Percentiles rank a stretch among this genome's conserved stretches.
These are phyloP conservation scores for Microtus oregoni DNA, from an alignment of 2,113 vertebrate genomes.

Conservation along the genomic window DNA sequence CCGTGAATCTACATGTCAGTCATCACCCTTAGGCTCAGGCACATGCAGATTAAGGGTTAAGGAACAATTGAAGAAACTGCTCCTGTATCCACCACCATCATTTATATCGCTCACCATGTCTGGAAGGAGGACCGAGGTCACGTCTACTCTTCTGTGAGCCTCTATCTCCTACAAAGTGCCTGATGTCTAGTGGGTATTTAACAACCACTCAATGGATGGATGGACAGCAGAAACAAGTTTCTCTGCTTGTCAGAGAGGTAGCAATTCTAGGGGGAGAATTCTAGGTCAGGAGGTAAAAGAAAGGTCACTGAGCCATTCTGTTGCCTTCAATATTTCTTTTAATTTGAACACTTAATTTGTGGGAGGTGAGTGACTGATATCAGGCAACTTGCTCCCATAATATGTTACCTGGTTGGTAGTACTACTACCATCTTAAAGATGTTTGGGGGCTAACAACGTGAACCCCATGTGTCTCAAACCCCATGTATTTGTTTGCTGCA, in stretches of 20 bases:
- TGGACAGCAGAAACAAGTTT: neutral
- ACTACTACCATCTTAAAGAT: neutral
- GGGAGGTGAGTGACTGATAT: neutral
- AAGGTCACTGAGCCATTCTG: neutral
- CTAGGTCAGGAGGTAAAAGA: neutral
- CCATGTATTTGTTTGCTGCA: neutral
- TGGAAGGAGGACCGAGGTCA: neutral
- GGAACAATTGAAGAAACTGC: neutral
- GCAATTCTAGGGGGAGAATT: neutral
- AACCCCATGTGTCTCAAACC: neutral
- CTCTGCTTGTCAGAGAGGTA: neutral
- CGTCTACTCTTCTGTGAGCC: neutral
- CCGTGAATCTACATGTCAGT: neutral
- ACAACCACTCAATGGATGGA: neutral
- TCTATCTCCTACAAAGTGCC: neutral
- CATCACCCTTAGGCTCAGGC: neutral
- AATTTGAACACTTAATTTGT: neutral
- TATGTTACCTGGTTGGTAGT: neutral
- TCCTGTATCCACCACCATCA: accelerated
- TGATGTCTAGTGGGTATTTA: neutral
- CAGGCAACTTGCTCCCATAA: neutral
- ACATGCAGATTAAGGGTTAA: accelerated
- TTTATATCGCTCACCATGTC: neutral
- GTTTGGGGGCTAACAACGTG: neutral
- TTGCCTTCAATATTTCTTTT: neutral